Evolutionary conservation across 2,113 vertebrate genomes (phyloP).

Genomic region (Syrrhaptes paradoxus): DNA sequence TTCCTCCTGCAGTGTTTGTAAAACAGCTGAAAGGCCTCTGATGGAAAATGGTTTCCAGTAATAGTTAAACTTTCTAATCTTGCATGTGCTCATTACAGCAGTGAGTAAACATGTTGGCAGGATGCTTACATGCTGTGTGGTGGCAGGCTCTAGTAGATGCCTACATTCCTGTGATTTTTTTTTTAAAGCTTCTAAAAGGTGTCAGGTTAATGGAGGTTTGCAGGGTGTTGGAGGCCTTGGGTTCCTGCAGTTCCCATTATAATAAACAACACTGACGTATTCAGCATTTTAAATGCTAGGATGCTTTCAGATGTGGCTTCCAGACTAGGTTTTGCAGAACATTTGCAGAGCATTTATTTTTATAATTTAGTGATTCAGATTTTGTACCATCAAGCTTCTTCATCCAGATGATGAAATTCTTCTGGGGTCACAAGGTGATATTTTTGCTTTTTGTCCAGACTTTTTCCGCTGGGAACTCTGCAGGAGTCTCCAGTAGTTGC

Average conservation of each 20-base stretch:
- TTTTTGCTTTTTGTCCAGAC: neutral
- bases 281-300: neutral
- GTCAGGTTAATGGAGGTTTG: neutral
- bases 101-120: constrained; percentile 3
- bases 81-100: neutral
- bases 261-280: neutral
- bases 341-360: neutral
- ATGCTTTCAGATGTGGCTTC: neutral
- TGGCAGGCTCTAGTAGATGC: neutral
- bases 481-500: neutral
- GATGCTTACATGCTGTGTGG: neutral
- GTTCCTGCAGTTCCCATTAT: neutral
- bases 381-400: neutral
- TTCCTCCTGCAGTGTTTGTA: neutral
- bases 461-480: neutral
- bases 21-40: neutral
- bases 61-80: neutral
- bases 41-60: neutral
- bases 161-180: neutral
- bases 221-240: neutral
- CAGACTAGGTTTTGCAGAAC: neutral
- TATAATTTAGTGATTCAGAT: neutral
- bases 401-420: neutral
- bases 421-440: neutral
- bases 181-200: neutral